Evolutionary conservation across 2,113 vertebrate genomes (phyloP).

Genomic region (Caloenas nicobarica): DNA sequence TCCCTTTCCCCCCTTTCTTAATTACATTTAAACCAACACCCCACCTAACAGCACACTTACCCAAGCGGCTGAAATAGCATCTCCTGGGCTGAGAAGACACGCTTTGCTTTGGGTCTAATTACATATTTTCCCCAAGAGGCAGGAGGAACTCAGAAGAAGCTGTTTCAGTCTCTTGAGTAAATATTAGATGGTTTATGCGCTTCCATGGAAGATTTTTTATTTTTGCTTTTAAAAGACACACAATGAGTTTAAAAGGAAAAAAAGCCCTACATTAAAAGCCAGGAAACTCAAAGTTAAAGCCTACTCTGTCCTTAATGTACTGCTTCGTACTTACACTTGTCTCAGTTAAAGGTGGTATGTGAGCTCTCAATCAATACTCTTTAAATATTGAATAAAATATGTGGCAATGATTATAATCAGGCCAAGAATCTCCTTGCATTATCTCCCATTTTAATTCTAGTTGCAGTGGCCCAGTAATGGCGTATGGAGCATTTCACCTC

Average conservation of each 20-base stretch:
- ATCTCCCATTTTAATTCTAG: background rate
- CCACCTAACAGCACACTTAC: constrained; percentile 63
- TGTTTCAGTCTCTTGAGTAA: constrained; percentile 68
- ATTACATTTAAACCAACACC: constrained; percentile 66
- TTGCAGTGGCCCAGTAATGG: background rate
- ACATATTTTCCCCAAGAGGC: constrained; percentile 55
- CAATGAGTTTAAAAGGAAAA: constrained; percentile 46
- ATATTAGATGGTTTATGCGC: constrained; percentile 59
- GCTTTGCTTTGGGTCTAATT: constrained; percentile 77
- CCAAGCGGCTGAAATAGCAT: constrained; percentile 64
- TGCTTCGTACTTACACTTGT: constrained; percentile 34
- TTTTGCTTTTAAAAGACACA: constrained; percentile 61
- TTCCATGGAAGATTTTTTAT: constrained; percentile 55
- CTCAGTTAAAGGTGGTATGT: background rate
- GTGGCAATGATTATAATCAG: background rate
- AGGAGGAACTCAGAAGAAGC: constrained; percentile 66
- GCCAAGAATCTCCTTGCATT: background rate
- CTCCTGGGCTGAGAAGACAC: constrained; percentile 53
- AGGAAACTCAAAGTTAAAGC: constrained; percentile 30
- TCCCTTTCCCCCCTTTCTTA: constrained; percentile 10
- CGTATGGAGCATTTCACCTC: constrained; percentile 8
- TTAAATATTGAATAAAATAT: background rate
- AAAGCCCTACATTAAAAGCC: constrained; percentile 9
- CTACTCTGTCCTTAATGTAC: background rate
- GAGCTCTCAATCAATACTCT: background rate